phyloP scores from a whole-genome alignment of 1,140 invertebrate genomes.

The Zaprionus ghesquierei region DNA sequence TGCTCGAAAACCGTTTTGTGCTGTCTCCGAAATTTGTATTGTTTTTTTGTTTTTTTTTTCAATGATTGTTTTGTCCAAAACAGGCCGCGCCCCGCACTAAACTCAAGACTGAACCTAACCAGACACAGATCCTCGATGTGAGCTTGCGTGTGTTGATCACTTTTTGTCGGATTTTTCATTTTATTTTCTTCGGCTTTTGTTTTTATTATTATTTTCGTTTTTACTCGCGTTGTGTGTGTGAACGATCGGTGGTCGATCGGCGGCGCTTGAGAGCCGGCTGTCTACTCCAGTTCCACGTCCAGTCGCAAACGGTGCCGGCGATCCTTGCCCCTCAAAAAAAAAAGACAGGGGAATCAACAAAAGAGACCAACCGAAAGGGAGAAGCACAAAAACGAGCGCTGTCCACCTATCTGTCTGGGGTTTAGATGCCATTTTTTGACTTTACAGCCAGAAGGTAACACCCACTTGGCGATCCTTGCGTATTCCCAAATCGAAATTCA shows the following conservation, averaged over 20 bases:
- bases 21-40: constrained; percentile 37
- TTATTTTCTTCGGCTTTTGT: constrained; percentile 14
- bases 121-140: constrained; percentile 23
- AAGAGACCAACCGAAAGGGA: constrained; percentile 23
- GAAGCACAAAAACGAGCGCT: constrained; percentile 34
- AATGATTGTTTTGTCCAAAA: constrained; percentile 22
- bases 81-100: constrained; percentile 30
- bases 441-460: constrained; percentile 77
- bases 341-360: constrained; percentile 52
- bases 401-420: constrained; percentile 74
- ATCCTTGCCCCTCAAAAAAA: constrained; percentile 37
- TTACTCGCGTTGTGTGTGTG: background rate
- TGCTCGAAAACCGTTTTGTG: constrained; percentile 20
- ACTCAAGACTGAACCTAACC: constrained; percentile 6
- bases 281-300: background rate
- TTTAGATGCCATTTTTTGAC: constrained; percentile 77
- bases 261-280: constrained; percentile 31
- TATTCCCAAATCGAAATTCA: constrained; percentile 71
- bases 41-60: constrained; percentile 2
- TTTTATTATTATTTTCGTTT: background rate
- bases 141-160: constrained; percentile 25
- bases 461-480: constrained; percentile 65
- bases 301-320: too few relatives aligned
- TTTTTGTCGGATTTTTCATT: constrained; percentile 31
- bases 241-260: background rate